phyloP scores from a whole-genome alignment of 2,113 vertebrate genomes.

The Microcebus griseorufus region DNA sequence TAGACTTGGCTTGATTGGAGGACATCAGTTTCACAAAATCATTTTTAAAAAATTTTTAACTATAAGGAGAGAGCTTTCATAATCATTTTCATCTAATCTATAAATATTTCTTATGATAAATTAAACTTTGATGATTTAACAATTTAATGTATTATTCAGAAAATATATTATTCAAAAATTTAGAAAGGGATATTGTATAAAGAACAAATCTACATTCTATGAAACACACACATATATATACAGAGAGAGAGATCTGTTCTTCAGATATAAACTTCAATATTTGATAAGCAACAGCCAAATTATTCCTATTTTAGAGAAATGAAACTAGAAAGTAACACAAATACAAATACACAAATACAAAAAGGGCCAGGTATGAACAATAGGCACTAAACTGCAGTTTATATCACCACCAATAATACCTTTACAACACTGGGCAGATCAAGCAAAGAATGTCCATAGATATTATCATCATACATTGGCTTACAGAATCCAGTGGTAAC shows the following conservation, averaged over 20 bases:
- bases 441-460: background rate
- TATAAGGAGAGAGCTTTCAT: background rate
- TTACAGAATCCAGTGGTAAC: background rate
- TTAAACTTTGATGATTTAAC: background rate
- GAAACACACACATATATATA: background rate
- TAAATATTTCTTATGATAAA: background rate
- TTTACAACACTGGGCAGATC: background rate
- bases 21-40: background rate
- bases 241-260: background rate
- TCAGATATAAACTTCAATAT: background rate
- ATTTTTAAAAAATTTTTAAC: background rate
- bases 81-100: background rate
- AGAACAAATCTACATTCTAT: background rate
- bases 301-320: background rate
- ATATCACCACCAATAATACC: background rate
- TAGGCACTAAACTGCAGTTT: background rate
- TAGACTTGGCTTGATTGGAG: background rate
- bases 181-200: background rate
- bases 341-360: background rate
- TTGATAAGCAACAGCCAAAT: background rate
- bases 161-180: background rate
- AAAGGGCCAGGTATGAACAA: background rate
- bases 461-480: background rate
- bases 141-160: background rate
- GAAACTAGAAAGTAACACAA: background rate